Evolutionary conservation across 2,888 invertebrate species (phyloP), one percentile per base, ranked within the genome.

Genomic region (Tridacna crocea): DNA sequence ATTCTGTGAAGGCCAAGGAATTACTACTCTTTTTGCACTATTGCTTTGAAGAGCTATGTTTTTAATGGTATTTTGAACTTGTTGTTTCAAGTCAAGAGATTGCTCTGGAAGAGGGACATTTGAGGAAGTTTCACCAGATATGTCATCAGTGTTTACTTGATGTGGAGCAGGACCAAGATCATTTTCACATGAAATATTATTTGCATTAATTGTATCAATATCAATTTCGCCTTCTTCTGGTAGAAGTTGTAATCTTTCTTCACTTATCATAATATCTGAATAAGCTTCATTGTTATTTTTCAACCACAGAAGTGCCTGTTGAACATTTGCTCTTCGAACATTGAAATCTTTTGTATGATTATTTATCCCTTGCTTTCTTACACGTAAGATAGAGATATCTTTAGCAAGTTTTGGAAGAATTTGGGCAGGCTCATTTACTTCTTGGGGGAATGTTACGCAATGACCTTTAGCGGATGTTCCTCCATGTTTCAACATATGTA

Each of bases 101-200:
- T 73, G 80, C n/a, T 87, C 82, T 46, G 80, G 80, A 4, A 84
- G 51, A 17, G 61, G 24, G 51, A 87, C 83, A 70, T 77, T 46
- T 10, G 85, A 84, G 51, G 27, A 26, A n/a, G 84, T 75, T 8
- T 65, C 19, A 17, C 77, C 79, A 36, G 74, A 75, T 19, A 61
- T 61, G 46, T 72, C 72, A 26, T 63, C 75, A 72, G 66, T 72
- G 60, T 83, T 63, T 55, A 60, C 36, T 78, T 84, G 84, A 11
- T 75, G 36, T 48, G 72, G 55, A 2, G 83, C 84, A 48, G 84
- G 87, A 46, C 84, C 83, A 19, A 36, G 12, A 46, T 70, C 70
- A 47, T 36, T 70, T 13, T 8, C n/a, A 24, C 17, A 10, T 36
- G 19, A 19, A 15, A 46, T 13, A 46, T 27, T 36, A 70, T 46